Base-by-base conservation (phyloP, 2,797 vertebrate species). In the Atherinosoma microstoma region DNA sequence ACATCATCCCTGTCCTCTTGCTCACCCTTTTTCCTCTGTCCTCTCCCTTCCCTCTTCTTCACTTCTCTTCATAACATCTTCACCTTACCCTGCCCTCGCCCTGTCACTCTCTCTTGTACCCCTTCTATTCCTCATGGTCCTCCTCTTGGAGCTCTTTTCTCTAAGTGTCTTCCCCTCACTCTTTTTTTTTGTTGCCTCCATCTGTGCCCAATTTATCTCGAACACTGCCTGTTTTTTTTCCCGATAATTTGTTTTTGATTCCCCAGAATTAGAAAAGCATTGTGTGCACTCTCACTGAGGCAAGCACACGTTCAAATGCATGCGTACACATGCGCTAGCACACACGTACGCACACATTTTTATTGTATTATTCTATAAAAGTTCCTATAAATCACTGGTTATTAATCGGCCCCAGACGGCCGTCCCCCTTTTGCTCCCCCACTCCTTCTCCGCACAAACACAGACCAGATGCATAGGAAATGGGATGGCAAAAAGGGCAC, bases 341-440 rank as follows among this genome's bases (percentile, higher is more conserved):
- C 92, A 91, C 90, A 93, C 86, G 75, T 91, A 92, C 85, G 75
- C 94, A 94, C 94, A 94, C 93, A 95, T 95, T 95, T 95, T 98
- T 98, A 97, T 96, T 96, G 95, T 96, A 96, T 98, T 97, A 97
- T 98, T 99, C 96, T 97, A 97, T 99, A 98, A 97, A 97, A 96
- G 96, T 97, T 97, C 93, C 94, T 97, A 96, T 98, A 97, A 98
- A 98, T 99, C 97, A 97, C 94, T 96, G 95, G 96, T 96, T 97
- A 96, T 97, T 97, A 96, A 97, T 97, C 95, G 95, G 93, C 95
- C 95, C 95, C 94, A 95, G 94, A 95, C 94, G 93, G 93, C 93
- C 89, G 79, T 83, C 87, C 93, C 90, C 90, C 91, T 75, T 81
- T 81, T 75, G 63, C 85, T 80, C 89, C 79, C 87, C 89, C 88